Base-by-base conservation (phyloP, 2,888 invertebrate species). In the Sepioteuthis lessoniana region DNA sequence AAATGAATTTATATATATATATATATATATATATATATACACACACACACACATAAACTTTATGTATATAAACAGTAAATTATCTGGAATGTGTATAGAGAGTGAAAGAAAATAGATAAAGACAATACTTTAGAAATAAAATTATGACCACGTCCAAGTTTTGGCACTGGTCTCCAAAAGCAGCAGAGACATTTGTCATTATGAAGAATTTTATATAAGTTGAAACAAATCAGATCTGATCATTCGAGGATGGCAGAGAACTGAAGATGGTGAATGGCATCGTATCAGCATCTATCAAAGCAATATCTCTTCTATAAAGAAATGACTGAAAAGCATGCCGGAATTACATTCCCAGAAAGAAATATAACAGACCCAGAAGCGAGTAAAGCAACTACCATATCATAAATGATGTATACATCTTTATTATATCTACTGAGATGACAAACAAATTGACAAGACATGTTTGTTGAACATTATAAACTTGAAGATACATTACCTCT, bases 141-240 rank as follows among this genome's bases (percentile, higher is more conserved):
- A 76, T 76, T n/a, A 76, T 76, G 76, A n/a, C 76, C 35, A 76
- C n/a, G n/a, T 76, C 76, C 16, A n/a, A 76, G n/a, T 35, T 76
- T n/a, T 76, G 76, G 76, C 76, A 76, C n/a, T n/a, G 76, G 76
- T 76, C 76, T 76, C 76, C 76, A 76, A 76, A 13, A 76, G 76
- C 35, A 35, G 13, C n/a, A 76, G n/a, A n/a, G 76, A 76, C 76
- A 10, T 76, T 76, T 76, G 76, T 76, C 76, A 76, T 76, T 16
- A 76, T 76, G 76, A 76, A 76, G 76, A 76, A 76, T 76, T 76
- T 76, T 76, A n/a, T 35, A 76, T 3, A n/a, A 76, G 76, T 35
- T 16, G 76, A 76, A 76, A 76, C 76, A 76, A 76, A 76, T 76
- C 76, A 76, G 76, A 35, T 76, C n/a, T 76, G n/a, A 76, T 76